Evolutionary conservation across 2,113 vertebrate species (phyloP).

Genomic region (Aix galericulata): DNA sequence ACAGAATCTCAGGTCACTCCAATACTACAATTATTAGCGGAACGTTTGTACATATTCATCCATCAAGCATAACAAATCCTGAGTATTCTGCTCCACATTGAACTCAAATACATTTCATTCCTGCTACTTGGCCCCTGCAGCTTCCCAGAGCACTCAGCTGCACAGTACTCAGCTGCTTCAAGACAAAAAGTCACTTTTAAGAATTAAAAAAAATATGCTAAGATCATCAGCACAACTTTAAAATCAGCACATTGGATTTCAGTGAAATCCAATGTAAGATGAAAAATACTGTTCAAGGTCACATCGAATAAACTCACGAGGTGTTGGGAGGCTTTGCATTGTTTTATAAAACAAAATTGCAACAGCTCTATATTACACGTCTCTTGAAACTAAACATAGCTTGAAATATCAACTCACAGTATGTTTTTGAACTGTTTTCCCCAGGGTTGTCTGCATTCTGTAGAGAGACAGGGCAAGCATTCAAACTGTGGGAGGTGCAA

Average conservation of each 20-base stretch:
- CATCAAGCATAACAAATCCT: background rate
- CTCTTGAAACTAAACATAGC: background rate
- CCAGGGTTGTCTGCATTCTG: background rate
- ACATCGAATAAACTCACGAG: background rate
- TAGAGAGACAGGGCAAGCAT: background rate
- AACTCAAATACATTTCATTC: background rate
- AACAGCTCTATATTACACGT: background rate
- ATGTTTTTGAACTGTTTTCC: background rate
- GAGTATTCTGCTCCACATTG: background rate
- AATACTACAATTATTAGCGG: background rate
- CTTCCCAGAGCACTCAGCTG: background rate
- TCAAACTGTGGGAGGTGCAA: constrained; percentile 14
- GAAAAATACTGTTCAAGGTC: background rate
- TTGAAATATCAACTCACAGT: background rate
- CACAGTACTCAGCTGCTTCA: background rate
- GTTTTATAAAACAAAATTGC: background rate
- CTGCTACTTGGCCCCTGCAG: background rate
- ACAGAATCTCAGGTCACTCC: background rate
- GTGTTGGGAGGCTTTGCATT: background rate
- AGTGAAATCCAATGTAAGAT: background rate
- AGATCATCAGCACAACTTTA: background rate
- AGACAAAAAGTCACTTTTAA: background rate
- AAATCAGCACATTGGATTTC: background rate
- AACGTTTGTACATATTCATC: background rate
- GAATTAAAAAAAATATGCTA: background rate